Percentiles rank a stretch among this genome's conserved stretches.
Evolutionary conservation across 2,888 invertebrate genomes (phyloP).

Genomic region (Pseudoips prasinana): DNA sequence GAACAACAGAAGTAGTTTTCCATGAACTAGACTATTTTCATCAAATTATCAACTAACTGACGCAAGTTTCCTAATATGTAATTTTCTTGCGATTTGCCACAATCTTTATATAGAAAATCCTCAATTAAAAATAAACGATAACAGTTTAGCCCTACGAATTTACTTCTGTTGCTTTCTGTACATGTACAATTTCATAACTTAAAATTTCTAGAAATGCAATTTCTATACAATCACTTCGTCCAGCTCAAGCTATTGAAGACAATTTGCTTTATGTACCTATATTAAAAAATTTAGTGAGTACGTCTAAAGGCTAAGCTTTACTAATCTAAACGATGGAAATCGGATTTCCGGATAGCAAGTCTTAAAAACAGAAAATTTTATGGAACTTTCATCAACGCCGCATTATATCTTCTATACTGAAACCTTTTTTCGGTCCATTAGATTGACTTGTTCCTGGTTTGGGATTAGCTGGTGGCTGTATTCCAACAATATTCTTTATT

Average conservation of each 20-base stretch:
- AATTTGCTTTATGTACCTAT: too few relatives aligned
- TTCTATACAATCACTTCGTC: constrained; percentile 17
- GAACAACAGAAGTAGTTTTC: too few relatives aligned
- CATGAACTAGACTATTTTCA: too few relatives aligned
- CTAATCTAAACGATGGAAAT: constrained; percentile 22
- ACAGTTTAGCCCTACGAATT: too few relatives aligned
- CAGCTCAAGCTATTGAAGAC: constrained; percentile 11
- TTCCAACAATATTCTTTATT: constrained; percentile 77
- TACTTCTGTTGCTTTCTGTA: too few relatives aligned
- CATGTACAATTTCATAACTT: constrained; percentile 24
- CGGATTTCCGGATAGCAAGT: constrained; percentile 19
- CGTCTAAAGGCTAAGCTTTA: constrained; percentile 19
- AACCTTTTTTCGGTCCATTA: constrained; percentile 89
- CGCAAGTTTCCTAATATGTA: too few relatives aligned
- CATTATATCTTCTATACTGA: constrained; percentile 96
- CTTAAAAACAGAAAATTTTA: constrained; percentile 2
- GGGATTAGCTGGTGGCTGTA: constrained; percentile 68
- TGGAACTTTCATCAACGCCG: constrained; percentile 82
- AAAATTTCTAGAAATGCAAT: constrained; percentile 34
- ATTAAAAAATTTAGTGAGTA: too few relatives aligned
- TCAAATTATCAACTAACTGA: too few relatives aligned
- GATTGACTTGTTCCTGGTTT: constrained; percentile 82
- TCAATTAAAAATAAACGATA: too few relatives aligned
- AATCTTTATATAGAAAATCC: too few relatives aligned
- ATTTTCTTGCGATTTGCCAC: too few relatives aligned